Evolutionary conservation across 2,797 vertebrate genomes (phyloP), one percentile per base, ranked within the genome.

Genomic region (Aplochiton taeniatus): DNA sequence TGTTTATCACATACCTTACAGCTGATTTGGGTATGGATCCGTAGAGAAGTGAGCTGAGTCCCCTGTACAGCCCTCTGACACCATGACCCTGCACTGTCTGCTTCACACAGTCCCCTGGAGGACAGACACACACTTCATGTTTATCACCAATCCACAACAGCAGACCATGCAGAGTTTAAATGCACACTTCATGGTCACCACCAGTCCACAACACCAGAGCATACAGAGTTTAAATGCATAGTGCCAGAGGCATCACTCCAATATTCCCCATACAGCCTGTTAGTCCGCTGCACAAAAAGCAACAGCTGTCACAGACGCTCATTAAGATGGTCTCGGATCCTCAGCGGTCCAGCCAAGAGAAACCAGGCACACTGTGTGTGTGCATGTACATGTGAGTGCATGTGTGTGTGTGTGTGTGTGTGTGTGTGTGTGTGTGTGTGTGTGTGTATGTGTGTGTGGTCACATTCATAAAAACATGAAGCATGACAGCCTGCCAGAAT

Each of bases 1-100:
- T 61, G 48, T 53, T 5, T 64, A 60, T 70, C 14, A 45, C 68
- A 76, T 80, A 96, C 96, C 96, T 96, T 82, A 96, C 95, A 0
- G 96, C 97, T 11, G 97, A 95, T 86, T 98, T 98, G 9, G 96
- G 97, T 68, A 98, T 97, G 80, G 96, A 98, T 61, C 96, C 96
- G 0, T 98, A 98, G 20, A 98, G 69, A 76, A 98, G 83, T 0
- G 95, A 97, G 90, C 96, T 98, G 80, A 98, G 95, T 57, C 96
- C 96, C 67, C 97, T 90, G 86, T 98, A 98, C 18, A 98, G 91
- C 41, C 96, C 97, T 80, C 83, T 93, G 54, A 95, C 63, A 11
- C 96, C 96, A 56, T 98, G 96, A 84, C 89, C 83, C 42, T 88
- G 88, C 1, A 98, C 93, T 0, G 96, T 98, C 90, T 97, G 95